Base-by-base conservation (phyloP, 2,888 invertebrate genomes). In the Cecidostiba fungosa region DNA sequence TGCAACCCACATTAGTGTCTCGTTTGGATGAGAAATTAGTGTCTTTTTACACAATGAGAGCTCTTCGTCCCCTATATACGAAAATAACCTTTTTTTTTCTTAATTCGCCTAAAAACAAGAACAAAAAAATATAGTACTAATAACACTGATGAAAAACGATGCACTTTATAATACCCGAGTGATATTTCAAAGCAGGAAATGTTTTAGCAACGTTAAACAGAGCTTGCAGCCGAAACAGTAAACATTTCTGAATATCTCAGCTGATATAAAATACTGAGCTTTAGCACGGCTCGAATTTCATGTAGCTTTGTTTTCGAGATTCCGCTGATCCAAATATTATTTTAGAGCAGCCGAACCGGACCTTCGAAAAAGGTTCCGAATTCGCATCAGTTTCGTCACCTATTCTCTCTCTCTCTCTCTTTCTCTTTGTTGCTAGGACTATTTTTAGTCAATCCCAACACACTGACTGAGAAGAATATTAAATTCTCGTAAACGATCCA, bases 311-410 rank as follows among this genome's bases (percentile, higher is more conserved):
- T 59, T 59, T 59, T 59, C 54, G 54, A 0, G 16, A 43, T 23
- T 73, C 43, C 14, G 1, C 43, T 43, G 39, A 23, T 43, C 16
- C 73, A 73, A 73, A 73, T 73, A 73, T 73, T 73, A 73, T 73
- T 73, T 73, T 43, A 23, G 70, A 32, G 39, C 54, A 50, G 39
- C 36, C 23, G 43, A 39, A 73, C n/a, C n/a, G 26, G n/a, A 19
- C 47, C 47, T 23, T 23, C 23, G 23, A 72, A 72, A 72, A 43
- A 73, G 43, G 23, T 12, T 6, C 4, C 2, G 26, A 43, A 10
- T 73, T 23, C 26, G n/a, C 43, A 26, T n/a, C n/a, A n/a, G 43
- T 73, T 47, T 43, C n/a, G 19, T 73, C n/a, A 50, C 26, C 16
- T 47, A 50, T 74, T 32, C 26, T 66, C 26, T 66, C 23, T 74